phyloP scores from a whole-genome alignment of 2,113 vertebrate species.

The Aepyceros melampus region DNA sequence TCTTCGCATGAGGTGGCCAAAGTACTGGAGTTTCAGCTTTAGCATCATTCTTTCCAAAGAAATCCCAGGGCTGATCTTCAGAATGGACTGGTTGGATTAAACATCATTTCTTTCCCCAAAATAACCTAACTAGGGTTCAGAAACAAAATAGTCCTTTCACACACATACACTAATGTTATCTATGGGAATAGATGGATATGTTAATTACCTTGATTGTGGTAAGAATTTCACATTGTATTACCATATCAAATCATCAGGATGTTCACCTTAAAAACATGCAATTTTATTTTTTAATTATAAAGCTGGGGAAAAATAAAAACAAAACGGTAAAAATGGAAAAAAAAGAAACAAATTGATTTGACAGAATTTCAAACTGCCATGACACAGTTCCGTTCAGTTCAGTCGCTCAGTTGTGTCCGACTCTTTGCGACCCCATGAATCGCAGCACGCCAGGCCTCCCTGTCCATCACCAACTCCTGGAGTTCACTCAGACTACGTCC shows the following conservation, averaged over 20 bases:
- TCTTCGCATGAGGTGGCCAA: too few species aligned
- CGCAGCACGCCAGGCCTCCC: too few species aligned
- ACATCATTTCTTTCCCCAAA: background rate
- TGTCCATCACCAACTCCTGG: too few species aligned
- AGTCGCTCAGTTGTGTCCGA: too few species aligned
- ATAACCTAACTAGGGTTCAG: background rate
- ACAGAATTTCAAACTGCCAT: background rate
- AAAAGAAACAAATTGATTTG: background rate
- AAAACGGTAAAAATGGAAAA: background rate
- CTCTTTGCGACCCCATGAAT: too few species aligned
- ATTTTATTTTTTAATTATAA: background rate
- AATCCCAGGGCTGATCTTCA: too few species aligned
- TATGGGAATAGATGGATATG: background rate
- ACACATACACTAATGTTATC: background rate
- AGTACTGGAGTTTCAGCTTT: too few species aligned
- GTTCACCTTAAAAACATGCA: background rate
- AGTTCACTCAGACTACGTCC: too few species aligned
- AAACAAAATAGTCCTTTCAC: background rate
- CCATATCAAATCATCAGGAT: background rate
- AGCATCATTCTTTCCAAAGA: too few species aligned
- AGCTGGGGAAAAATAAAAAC: background rate
- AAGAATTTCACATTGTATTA: background rate
- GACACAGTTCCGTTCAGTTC: background rate
- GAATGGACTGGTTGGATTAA: too few species aligned
- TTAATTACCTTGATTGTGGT: background rate